These are phyloP conservation scores for Butorides virescens DNA, from an alignment of 2,113 vertebrate species.

Conservation along the genomic window DNA sequence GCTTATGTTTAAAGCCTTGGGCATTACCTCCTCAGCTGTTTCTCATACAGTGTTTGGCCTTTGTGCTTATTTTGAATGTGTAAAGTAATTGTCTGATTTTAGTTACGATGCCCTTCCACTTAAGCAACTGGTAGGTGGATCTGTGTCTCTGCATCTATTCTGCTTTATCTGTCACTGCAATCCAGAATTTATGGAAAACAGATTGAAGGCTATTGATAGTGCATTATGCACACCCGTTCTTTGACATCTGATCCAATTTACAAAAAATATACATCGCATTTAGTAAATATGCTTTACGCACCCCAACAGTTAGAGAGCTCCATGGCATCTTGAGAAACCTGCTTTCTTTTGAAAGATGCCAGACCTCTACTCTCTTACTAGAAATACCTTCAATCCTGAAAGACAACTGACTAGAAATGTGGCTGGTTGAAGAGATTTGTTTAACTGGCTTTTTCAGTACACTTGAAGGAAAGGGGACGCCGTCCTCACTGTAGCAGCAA, in stretches of 20 bases:
- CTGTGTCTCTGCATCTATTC: neutral
- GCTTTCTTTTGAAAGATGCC: neutral
- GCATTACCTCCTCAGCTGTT: neutral
- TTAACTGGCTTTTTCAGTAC: neutral
- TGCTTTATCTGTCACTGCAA: neutral
- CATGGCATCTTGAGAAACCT: neutral
- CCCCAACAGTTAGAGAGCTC: neutral
- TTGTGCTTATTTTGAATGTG: neutral
- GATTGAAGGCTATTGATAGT: neutral
- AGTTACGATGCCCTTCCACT: neutral
- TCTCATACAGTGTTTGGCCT: neutral
- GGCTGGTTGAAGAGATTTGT: neutral
- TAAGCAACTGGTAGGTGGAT: neutral
- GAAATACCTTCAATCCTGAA: neutral
- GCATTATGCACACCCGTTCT: neutral
- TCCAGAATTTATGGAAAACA: neutral
- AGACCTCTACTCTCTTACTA: neutral
- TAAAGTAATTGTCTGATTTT: neutral
- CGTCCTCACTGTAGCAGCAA: neutral
- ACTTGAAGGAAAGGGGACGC: neutral
- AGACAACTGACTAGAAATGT: neutral
- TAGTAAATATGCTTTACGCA: neutral
- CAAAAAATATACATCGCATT: neutral
- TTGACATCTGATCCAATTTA: neutral
- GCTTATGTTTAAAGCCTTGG: neutral